phyloP scores from a whole-genome alignment of 2,888 invertebrate genomes.

The Andrena bicolor region DNA sequence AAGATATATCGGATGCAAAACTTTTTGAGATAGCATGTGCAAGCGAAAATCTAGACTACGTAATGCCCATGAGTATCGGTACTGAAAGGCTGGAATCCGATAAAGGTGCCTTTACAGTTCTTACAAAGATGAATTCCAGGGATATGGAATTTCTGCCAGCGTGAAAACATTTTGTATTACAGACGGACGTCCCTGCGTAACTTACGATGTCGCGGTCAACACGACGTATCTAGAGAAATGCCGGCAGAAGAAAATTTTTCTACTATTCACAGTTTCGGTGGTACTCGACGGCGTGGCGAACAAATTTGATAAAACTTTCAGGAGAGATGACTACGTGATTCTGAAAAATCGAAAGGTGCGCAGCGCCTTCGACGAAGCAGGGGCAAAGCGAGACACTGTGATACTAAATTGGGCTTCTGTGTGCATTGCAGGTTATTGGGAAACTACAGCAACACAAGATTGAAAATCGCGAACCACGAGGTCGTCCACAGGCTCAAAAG shows the following conservation, averaged over 20 bases:
- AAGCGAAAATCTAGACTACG: conserved; percentile 90
- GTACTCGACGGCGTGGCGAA: conserved; percentile 92
- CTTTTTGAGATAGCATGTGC: conserved; percentile 81
- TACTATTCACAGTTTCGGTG: conserved; percentile 92
- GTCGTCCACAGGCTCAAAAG: conserved; percentile 82
- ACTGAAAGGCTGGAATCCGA: conserved; percentile 92
- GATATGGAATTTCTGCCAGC: background rate
- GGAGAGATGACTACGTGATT: conserved; percentile 88
- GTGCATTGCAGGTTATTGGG: conserved; percentile 87
- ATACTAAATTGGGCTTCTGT: background rate
- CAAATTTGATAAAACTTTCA: conserved; percentile 91
- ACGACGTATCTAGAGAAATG: conserved; percentile 92
- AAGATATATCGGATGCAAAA: conserved; percentile 88
- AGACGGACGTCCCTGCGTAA: conserved; percentile 87
- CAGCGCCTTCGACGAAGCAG: background rate
- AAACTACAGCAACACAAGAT: conserved; percentile 91
- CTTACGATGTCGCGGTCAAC: conserved; percentile 94
- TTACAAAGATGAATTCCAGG: background rate
- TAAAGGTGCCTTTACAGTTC: conserved; percentile 86
- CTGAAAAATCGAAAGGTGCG: conserved; percentile 89
- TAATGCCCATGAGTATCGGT: conserved; percentile 96
- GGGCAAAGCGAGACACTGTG: conserved; percentile 7
- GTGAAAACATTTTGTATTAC: background rate
- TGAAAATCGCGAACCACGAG: conserved; percentile 89
- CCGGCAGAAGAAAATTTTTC: conserved; percentile 89